Evolutionary conservation across 2,113 vertebrate species (phyloP).

Genomic region (Rhinolophus ferrumequinum): DNA sequence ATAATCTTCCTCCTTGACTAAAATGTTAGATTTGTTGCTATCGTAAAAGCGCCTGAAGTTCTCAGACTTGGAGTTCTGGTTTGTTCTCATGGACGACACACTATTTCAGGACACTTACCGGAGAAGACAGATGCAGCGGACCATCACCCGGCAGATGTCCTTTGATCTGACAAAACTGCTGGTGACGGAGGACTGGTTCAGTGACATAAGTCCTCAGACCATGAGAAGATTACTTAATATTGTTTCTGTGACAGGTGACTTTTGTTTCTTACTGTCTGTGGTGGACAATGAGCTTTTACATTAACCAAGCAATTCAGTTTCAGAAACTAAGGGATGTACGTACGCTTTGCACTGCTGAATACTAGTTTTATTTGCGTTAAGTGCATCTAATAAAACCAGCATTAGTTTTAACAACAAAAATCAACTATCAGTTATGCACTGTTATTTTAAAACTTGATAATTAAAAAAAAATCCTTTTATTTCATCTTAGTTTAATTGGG

Average conservation of each 20-base stretch:
- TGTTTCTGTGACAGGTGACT: conserved; percentile 96
- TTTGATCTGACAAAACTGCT: conserved; percentile 98
- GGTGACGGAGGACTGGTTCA: conserved; percentile 99
- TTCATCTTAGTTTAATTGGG: background rate
- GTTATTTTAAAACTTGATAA: background rate
- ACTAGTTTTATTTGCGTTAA: background rate
- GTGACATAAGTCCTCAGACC: conserved; percentile 98
- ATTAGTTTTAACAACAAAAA: background rate
- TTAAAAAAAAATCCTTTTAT: background rate
- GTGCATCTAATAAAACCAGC: background rate
- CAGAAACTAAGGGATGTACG: background rate
- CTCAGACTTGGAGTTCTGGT: background rate
- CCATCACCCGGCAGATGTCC: conserved; percentile 97
- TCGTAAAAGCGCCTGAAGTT: background rate
- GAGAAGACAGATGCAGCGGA: conserved; percentile 95
- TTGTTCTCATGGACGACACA: background rate
- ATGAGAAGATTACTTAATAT: conserved; percentile 98
- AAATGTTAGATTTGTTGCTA: background rate
- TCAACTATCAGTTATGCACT: background rate
- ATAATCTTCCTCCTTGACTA: background rate
- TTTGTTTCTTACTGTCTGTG: background rate
- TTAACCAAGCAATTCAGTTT: background rate
- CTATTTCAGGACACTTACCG: conserved; percentile 94
- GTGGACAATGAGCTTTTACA: background rate
- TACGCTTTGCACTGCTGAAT: background rate